Percentiles rank a stretch among this genome's conserved stretches.
These are phyloP conservation scores for Bellardia pandia DNA, from an alignment of 2,888 invertebrate species.

Conservation along the genomic window DNA sequence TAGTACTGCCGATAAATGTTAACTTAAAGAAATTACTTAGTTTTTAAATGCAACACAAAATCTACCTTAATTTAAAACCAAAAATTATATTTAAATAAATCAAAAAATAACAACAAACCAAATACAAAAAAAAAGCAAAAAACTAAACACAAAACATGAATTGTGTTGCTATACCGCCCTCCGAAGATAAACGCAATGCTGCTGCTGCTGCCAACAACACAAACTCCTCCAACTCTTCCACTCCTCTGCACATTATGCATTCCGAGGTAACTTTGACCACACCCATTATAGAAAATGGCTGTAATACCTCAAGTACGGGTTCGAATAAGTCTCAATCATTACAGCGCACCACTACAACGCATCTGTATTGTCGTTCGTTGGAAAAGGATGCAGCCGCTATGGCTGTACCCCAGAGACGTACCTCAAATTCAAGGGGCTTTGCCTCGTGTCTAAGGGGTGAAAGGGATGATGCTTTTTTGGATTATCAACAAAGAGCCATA, in stretches of 20 bases:
- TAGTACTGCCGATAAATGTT: slow-evolving; percentile 65
- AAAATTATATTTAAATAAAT: slow-evolving; percentile 71
- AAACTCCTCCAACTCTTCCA: slow-evolving; percentile 58
- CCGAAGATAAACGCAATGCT: slow-evolving; percentile 78
- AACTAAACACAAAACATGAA: slow-evolving; percentile 79
- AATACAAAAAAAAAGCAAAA: slow-evolving; percentile 35
- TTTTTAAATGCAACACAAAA: slow-evolving; percentile 64
- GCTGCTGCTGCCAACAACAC: slow-evolving; percentile 52
- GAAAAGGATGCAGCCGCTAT: slow-evolving; percentile 76
- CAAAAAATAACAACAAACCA: slow-evolving; percentile 44
- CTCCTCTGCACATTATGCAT: slow-evolving; percentile 75
- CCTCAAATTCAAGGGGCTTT: slow-evolving; percentile 82
- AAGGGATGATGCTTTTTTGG: slow-evolving; percentile 81
- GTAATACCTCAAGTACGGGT: slow-evolving; percentile 45
- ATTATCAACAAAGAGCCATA: slow-evolving; percentile 76
- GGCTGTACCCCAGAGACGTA: slow-evolving; percentile 77
- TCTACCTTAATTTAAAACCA: slow-evolving; percentile 73
- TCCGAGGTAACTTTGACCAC: slow-evolving; percentile 76
- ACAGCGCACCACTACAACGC: slow-evolving; percentile 77
- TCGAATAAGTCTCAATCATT: slow-evolving; percentile 76
- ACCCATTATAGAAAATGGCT: slow-evolving; percentile 62
- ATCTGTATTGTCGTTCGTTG: slow-evolving; percentile 79
- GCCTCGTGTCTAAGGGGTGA: slow-evolving; percentile 84
- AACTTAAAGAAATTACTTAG: slow-evolving; percentile 38
- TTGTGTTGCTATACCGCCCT: slow-evolving; percentile 82